Evolutionary conservation across 30 jellyfish, hydroid and myxozoan species (phyloP), one percentile per base, ranked within the genome.

Genomic region (Turritopsis dohrnii): DNA sequence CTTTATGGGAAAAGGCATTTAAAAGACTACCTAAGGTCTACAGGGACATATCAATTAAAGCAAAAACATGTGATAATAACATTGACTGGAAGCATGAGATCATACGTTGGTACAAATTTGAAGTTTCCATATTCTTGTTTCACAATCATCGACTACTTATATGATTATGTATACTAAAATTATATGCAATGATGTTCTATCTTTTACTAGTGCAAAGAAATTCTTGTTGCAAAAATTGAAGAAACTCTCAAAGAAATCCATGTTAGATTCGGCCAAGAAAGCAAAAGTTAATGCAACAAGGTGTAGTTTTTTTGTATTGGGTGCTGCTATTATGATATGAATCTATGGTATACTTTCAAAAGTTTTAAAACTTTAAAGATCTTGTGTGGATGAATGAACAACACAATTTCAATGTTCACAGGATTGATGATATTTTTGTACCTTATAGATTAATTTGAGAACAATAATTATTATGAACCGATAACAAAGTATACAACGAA

Each of bases 271-370:
- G 9, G 77, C 30, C 16, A 69, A 69, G 77, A 69, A 69, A 69
- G 77, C 77, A 69, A 69, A 27, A 19, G 31, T 19, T 69, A 27
- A 69, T n/a, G 77, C 77, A 9, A 69, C 77, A n/a, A 69, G 77
- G 77, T 69, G 19, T 69, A 23, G 19, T 18, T 60, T 60, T 60
- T 60, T 60, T 0, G 21, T 0, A 60, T 21, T 0, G 21, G 73
- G 0, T 23, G 21, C 73, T 60, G 19, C 73, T 0, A 60, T 23
- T 60, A 18, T 60, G 0, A 0, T 60, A 60, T 0, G 19, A 60
- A 0, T 18, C 21, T 60, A 60, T 18, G 73, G 19, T 60, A 60
- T 60, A n/a, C n/a, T n/a, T n/a, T n/a, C n/a, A n/a, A n/a, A n/a
- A n/a, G n/a, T n/a, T n/a, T n/a, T n/a, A n/a, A n/a, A n/a, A n/a